Percentiles rank a stretch among this genome's conserved stretches.
Evolutionary conservation across 2,113 vertebrate species (phyloP).

Genomic region (Mustela nigripes): DNA sequence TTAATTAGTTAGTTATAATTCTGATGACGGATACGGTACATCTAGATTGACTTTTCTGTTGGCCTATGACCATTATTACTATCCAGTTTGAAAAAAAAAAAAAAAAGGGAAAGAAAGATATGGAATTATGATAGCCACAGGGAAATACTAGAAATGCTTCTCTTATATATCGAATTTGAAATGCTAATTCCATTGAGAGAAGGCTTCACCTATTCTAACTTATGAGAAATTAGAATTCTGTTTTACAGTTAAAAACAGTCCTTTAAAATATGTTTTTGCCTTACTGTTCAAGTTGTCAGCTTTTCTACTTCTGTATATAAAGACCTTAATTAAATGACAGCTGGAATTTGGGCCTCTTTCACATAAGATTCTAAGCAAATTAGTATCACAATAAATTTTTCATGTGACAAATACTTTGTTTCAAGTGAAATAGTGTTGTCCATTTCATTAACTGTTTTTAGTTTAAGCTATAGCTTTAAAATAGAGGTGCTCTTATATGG

Average conservation of each 20-base stretch:
- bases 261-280: neutral
- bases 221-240: neutral
- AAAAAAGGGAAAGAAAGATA: neutral
- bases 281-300: slow-evolving; percentile 21
- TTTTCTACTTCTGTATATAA: slow-evolving; percentile 25
- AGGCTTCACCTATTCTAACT: neutral
- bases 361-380: slow-evolving; percentile 57
- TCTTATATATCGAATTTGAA: neutral
- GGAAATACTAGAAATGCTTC: neutral
- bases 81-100: neutral
- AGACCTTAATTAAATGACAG: slow-evolving; percentile 40
- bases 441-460: neutral
- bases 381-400: slow-evolving; percentile 9
- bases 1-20: neutral
- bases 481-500: neutral
- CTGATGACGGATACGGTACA: neutral
- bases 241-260: neutral
- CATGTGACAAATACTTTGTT: slow-evolving; percentile 13
- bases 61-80: neutral
- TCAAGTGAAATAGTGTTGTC: neutral
- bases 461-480: neutral
- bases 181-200: neutral
- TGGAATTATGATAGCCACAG: neutral
- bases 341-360: neutral
- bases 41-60: neutral